Conservation (phyloP, 2,113 vertebrate genomes). For the Dicerorhinus sumatrensis region DNA sequence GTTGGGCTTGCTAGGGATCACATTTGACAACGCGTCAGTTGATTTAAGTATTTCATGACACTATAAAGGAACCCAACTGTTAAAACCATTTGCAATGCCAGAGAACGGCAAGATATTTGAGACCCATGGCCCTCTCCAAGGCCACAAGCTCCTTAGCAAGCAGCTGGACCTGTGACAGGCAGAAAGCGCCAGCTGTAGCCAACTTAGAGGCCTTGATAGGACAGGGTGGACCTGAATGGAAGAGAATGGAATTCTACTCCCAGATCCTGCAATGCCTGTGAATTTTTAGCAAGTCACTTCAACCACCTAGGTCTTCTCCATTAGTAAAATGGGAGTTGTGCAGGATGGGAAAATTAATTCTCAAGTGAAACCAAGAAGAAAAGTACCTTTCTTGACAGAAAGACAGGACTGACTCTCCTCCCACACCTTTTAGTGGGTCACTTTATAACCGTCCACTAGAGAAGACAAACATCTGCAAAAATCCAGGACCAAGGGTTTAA, state of each 20-base stretch:
- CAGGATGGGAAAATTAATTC: neutral
- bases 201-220: neutral
- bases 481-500: neutral
- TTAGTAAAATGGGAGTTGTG: too few relatives aligned
- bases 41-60: neutral
- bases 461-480: neutral
- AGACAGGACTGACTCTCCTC: neutral
- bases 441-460: neutral
- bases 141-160: neutral
- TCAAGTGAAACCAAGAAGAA: neutral
- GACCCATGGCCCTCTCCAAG: too few relatives aligned
- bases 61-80: neutral
- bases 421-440: neutral
- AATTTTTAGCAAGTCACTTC: neutral
- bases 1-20: neutral
- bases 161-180: neutral
- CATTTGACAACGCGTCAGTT: neutral
- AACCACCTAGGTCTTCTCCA: neutral
- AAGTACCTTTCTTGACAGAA: neutral
- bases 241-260: neutral
- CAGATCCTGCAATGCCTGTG: neutral
- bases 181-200: neutral
- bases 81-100: neutral
- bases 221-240: neutral
- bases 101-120: neutral